Evolutionary conservation across 2,888 invertebrate species (phyloP), one percentile per base, ranked within the genome.

Genomic region (Hirtodrosophila histrioides): DNA sequence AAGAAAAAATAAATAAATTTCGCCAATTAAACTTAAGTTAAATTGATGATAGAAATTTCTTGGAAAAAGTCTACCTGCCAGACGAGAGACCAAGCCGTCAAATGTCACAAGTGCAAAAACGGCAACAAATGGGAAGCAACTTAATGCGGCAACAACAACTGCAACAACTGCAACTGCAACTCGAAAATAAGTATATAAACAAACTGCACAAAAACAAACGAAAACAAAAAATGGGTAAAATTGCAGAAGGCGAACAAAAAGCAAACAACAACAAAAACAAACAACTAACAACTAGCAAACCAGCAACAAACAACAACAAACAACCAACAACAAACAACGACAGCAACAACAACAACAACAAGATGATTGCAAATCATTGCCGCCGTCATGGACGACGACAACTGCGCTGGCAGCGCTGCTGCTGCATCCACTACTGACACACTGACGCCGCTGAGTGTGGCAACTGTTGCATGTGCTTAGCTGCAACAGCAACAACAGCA

Each of bases 1-100:
- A 56, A 45, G 27, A 54, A 54, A 23, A 35, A 62, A 57, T 53
- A 57, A 61, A 50, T 46, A 64, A 74, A 68, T 82, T 82, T 82
- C 84, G 71, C 81, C 84, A 82, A 82, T 81, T 83, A 81, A 78
- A 80, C 80, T 73, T 67, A 77, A 65, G 56, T 67, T 63, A 44
- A 75, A 69, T 65, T 80, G 81, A 55, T 69, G 56, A 63, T 69
- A 73, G 73, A 84, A 81, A 84, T 82, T 82, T 84, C 84, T 84
- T 68, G 80, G 75, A 81, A 82, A 71, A 80, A 69, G 65, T 74
- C 65, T 70, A 58, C 55, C 64, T 67, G 70, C 33, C 58, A 46
- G 66, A 51, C 50, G 31, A 40, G 51, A 46, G 43, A 45, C 41
- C 60, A 46, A 17, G 36, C 45, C 49, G 31, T 55, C 69, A 78